Evolutionary conservation across 2,888 invertebrate genomes (phyloP).

Genomic region (Melinaea menophilus): DNA sequence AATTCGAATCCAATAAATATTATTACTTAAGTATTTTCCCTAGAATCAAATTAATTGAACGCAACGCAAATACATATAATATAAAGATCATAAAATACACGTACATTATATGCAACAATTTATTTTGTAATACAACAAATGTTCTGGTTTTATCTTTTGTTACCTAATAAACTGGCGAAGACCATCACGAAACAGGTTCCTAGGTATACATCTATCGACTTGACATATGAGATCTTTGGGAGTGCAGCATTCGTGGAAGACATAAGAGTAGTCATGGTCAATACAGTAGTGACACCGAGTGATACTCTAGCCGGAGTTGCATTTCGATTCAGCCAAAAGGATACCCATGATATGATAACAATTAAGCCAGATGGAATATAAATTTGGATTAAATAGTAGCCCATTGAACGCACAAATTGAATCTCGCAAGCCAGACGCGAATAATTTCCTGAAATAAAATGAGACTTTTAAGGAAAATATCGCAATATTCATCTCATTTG

Average conservation of each 20-base stretch:
- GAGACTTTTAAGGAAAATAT: constrained; percentile 64
- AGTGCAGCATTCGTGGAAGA: constrained; percentile 97
- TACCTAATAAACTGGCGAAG: constrained; percentile 97
- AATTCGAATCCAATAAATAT: background rate
- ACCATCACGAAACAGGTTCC: constrained; percentile 99
- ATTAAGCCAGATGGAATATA: constrained; percentile 98
- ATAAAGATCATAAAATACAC: background rate
- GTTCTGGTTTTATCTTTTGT: constrained; percentile 38
- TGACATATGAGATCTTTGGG: constrained; percentile 98
- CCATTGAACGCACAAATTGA: constrained; percentile 98
- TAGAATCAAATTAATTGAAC: background rate
- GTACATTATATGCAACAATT: background rate
- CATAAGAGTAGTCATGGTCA: constrained; percentile 99
- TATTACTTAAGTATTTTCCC: too few relatives aligned
- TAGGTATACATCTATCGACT: constrained; percentile 97
- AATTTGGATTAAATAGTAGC: constrained; percentile 98
- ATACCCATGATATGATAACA: constrained; percentile 98
- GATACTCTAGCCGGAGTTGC: constrained; percentile 96
- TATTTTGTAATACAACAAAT: constrained; percentile 7
- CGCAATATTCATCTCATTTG: background rate
- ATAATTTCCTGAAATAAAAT: constrained; percentile 88
- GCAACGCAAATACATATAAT: constrained; percentile 9
- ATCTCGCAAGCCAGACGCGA: constrained; percentile 97
- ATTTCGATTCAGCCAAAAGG: constrained; percentile 97
- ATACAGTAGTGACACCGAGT: constrained; percentile 95